Evolutionary conservation across 2,113 vertebrate species (phyloP).

Genomic region (Potamarius usumacintae): DNA sequence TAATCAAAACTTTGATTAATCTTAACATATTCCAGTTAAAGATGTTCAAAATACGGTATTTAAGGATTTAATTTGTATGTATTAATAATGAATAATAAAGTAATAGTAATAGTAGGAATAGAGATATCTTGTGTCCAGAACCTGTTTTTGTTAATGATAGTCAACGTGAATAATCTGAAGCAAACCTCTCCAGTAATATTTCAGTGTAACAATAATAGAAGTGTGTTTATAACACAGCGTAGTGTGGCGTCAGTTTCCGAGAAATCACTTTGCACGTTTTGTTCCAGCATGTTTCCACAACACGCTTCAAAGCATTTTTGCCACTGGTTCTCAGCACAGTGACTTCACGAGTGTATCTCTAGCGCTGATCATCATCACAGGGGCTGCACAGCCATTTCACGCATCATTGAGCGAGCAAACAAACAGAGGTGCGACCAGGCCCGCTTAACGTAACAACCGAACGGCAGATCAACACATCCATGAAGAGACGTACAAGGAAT

Average conservation of each 20-base stretch:
- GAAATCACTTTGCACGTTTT: slow-evolving; percentile 35
- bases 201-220: slow-evolving; percentile 36
- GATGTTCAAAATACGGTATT: not conserved
- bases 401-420: slow-evolving; percentile 10
- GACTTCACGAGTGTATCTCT: slow-evolving; percentile 21
- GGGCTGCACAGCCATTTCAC: slow-evolving; percentile 4
- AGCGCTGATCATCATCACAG: slow-evolving; percentile 2
- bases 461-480: slow-evolving; percentile 26
- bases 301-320: slow-evolving; percentile 49
- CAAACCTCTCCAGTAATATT: slow-evolving; percentile 26
- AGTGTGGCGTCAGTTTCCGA: slow-evolving; percentile 37
- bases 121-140: slow-evolving; percentile 13
- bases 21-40: slow-evolving; percentile 17
- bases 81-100: not conserved
- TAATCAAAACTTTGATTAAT: slow-evolving; percentile 44
- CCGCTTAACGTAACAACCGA: slow-evolving; percentile 10
- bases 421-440: slow-evolving; percentile 20
- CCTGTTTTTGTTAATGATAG: slow-evolving; percentile 1
- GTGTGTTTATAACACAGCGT: slow-evolving; percentile 30
- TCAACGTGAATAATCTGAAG: not conserved
- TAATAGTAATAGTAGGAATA: not conserved
- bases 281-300: slow-evolving; percentile 45
- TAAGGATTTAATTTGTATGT: not conserved
- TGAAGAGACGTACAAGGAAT: slow-evolving; percentile 21
- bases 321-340: slow-evolving; percentile 27